A percentile compares a stretch with the other conserved stretches of the same genome.
Conservation (phyloP, 2,888 invertebrate genomes). For the Sthenelais limicola region DNA sequence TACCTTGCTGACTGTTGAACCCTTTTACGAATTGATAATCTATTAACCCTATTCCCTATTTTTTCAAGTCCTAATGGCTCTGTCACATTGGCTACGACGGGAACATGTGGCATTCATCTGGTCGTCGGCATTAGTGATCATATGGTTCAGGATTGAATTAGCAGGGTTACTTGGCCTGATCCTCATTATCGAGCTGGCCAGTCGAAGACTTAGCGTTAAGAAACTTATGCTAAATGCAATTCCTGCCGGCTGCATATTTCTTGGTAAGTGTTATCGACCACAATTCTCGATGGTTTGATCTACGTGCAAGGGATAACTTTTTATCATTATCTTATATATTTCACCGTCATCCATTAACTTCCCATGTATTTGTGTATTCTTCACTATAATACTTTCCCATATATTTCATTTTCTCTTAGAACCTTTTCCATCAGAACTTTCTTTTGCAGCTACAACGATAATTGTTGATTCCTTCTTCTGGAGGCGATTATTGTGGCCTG, state of each 20-base stretch:
- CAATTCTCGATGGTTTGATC: neutral
- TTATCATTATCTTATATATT: neutral
- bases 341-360: neutral
- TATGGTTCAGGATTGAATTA: conserved; percentile 93
- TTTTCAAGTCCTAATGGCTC: conserved; percentile 85
- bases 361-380: neutral
- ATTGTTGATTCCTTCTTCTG: conserved; percentile 93
- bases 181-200: conserved; percentile 84
- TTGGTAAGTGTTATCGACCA: conserved; percentile 75
- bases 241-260: conserved; percentile 65
- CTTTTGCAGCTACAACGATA: conserved; percentile 73
- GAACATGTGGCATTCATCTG: conserved; percentile 84
- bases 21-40: no score
- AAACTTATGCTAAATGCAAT: conserved; percentile 67
- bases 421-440: neutral
- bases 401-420: neutral
- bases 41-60: no score
- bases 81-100: conserved; percentile 87
- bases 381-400: neutral
- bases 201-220: conserved; percentile 79
- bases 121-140: conserved; percentile 87
- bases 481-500: conserved; percentile 92
- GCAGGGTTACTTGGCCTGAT: conserved; percentile 87
- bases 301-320: neutral
- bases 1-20: no score